phyloP scores from a whole-genome alignment of 2,113 vertebrate species.

The Lucifuga dentata region DNA sequence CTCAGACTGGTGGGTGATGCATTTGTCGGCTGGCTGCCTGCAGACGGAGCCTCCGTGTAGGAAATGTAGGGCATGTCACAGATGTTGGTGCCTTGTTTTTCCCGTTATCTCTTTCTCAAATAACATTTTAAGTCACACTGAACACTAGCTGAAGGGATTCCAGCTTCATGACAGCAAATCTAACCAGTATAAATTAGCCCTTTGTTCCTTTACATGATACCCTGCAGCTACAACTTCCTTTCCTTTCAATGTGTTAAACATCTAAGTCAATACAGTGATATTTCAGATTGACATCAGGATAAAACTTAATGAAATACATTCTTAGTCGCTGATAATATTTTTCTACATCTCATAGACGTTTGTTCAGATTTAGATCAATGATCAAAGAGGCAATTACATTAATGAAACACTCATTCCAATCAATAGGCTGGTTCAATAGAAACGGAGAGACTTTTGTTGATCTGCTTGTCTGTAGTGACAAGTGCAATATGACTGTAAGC shows the following conservation, averaged over 20 bases:
- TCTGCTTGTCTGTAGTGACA: conserved; percentile 66
- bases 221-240: background rate
- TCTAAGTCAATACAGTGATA: conserved; percentile 37
- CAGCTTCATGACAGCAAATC: conserved; percentile 19
- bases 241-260: conserved; percentile 6
- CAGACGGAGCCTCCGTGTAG: conserved; percentile 28
- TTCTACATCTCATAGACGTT: conserved; percentile 37
- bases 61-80: conserved; percentile 62
- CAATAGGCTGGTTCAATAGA: conserved; percentile 69
- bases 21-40: conserved; percentile 58
- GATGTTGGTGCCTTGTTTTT: conserved; percentile 7
- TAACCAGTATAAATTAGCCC: background rate
- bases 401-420: conserved; percentile 64
- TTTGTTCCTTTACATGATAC: too few relatives aligned
- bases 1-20: conserved; percentile 57
- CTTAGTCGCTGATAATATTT: conserved; percentile 32
- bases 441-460: conserved; percentile 64
- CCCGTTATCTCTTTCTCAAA: conserved; percentile 26
- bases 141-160: conserved; percentile 42
- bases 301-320: conserved; percentile 48
- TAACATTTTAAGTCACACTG: conserved; percentile 52
- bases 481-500: conserved; percentile 64
- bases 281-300: conserved; percentile 45
- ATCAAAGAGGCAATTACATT: conserved; percentile 76
- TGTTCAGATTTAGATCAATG: conserved; percentile 68